Evolutionary conservation across 2,888 invertebrate genomes (phyloP), one percentile per base, ranked within the genome.

Genomic region (Himalopsyche kuldschensis): DNA sequence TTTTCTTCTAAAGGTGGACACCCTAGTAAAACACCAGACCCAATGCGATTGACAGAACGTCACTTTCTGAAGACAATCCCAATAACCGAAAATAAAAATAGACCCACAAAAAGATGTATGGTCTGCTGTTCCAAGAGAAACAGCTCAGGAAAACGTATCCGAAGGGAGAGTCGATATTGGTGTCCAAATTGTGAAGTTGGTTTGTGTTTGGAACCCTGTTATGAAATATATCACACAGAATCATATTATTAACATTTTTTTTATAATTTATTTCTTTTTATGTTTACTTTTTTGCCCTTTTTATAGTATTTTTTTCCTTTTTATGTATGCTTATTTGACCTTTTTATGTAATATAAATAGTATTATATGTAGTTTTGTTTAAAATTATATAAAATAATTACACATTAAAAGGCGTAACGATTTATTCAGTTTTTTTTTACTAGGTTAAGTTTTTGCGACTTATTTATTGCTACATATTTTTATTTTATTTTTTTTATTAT

Each of bases 181-280:
- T 82, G 82, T 78, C 48, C 77, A 30, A 77, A 82, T 30, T 82
- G 82, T 75, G 76, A 82, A 27, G 78, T 55, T 10, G 82, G 35
- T 4, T 63, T 82, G 31, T 82, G 82, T 46, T 41, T 41, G 41
- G 77, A 32, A 27, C 82, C 78, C 32, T 77, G 82, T 35, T 82
- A 77, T 17, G 30, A 80, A 80, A 80, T 80, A 32, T 80, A 80
- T 69, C 80, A 80, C 35, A 80, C 80, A 11, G 27, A 75, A 63
- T 5, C 17, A 30, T 11, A 48, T 30, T 80, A 63, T 63, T 63
- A 63, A 35, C n/a, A 27, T 55, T 76, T 24, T 76, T 20, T 5
- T 41, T 15, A n/a, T 46, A 63, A 81, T 46, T 84, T 55, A 11
- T 41, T 41, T n/a, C n/a, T n/a, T n/a, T n/a, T n/a, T n/a, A n/a